Evolutionary conservation across 2,888 invertebrate genomes (phyloP).

Genomic region (Choreutis nemorana): DNA sequence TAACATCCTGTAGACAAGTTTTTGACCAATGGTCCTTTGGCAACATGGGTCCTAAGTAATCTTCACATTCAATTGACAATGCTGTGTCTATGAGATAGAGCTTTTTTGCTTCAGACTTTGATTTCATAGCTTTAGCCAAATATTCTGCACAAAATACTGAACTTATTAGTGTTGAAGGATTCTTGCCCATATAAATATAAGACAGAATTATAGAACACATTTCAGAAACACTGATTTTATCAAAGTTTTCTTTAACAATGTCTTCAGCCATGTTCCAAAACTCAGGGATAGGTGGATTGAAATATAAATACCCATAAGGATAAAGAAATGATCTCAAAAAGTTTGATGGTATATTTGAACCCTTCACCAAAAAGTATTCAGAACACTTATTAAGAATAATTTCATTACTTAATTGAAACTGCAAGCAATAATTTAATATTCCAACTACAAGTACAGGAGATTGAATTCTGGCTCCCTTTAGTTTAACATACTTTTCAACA

Average conservation of each 20-base stretch:
- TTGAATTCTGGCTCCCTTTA: constrained; percentile 49
- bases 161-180: constrained; percentile 67
- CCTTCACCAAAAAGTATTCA: constrained; percentile 61
- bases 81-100: constrained; percentile 70
- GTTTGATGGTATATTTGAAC: constrained; percentile 48
- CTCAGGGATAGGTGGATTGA: constrained; percentile 45
- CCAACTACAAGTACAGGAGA: constrained; percentile 66
- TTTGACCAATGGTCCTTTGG: constrained; percentile 60
- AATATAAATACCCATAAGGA: constrained; percentile 69
- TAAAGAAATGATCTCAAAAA: constrained; percentile 65
- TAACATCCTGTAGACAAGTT: constrained; percentile 58
- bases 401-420: constrained; percentile 64
- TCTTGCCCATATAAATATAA: constrained; percentile 68
- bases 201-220: constrained; percentile 69
- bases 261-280: constrained; percentile 69
- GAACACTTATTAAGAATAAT: constrained; percentile 66
- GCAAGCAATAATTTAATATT: constrained; percentile 69
- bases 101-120: constrained; percentile 49
- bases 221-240: constrained; percentile 64
- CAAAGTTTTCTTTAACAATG: constrained; percentile 60
- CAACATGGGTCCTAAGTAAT: constrained; percentile 65
- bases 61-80: constrained; percentile 68
- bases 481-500: constrained; percentile 68
- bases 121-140: constrained; percentile 59
- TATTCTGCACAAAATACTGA: constrained; percentile 69